Evolutionary conservation across 2,888 invertebrate genomes (phyloP), one percentile per base, ranked within the genome.

Genomic region (Chironomus riparius): DNA sequence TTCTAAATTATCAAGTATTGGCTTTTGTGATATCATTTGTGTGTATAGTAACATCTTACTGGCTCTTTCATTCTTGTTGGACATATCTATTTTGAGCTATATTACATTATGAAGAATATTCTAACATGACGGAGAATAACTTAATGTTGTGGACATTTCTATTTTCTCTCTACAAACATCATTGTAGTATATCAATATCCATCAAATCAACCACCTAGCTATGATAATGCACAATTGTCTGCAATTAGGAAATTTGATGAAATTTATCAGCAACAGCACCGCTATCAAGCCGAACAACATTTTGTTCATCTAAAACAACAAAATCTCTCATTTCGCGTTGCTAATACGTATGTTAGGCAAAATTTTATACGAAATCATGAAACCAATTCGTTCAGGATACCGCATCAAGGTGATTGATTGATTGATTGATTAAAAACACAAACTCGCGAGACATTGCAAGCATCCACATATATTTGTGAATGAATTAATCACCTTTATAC

Each of bases 291-390:
- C 10, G 68, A 47, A n/a, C 47, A 21, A 15, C 69, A 38, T 47
- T 74, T 74, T 24, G 68, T 47, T 50, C 65, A 74, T 68, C 47
- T 56, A 13, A 65, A 74, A 15, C 74, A 74, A 22, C 74, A 74
- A 50, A 74, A 74, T 68, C 74, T 56, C n/a, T 74, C 74, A 47
- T 74, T 74, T 68, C 74, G 74, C n/a, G 50, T 74, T 47, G 50
- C 68, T 13, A 74, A 68, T 61, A 68, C 74, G 22, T 74, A 74
- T 68, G 62, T 50, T 61, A 65, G 48, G 22, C 38, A 74, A 48
- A 74, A 74, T 28, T 74, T 74, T 24, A 22, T 74, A 10, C 65
- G 74, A 18, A 56, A 68, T 65, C 68, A 74, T 13, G 74, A 74
- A 68, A 74, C 74, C 15, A 74, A 74, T 48, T 74, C 74, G 7